phyloP scores from a whole-genome alignment of 2,888 invertebrate genomes.

The Ochropleura plecta region DNA sequence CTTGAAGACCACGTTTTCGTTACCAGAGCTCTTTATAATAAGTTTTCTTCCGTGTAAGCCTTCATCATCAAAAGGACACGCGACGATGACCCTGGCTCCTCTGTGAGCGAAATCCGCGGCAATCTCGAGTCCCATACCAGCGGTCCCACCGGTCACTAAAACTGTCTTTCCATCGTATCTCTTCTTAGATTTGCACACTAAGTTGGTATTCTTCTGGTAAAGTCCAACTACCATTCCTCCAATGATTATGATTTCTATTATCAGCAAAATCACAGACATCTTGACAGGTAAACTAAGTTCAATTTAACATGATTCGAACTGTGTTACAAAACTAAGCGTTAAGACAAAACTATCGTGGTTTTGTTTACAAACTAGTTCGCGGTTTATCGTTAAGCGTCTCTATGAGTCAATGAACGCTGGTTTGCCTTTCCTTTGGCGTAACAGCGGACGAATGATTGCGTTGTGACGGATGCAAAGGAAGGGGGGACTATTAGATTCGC shows the following conservation, averaged over 20 bases:
- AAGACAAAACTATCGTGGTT: slow-evolving; percentile 2
- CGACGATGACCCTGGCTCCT: slow-evolving; percentile 84
- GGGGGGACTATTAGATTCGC: slow-evolving; percentile 53
- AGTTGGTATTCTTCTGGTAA: slow-evolving; percentile 84
- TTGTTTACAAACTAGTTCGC: slow-evolving; percentile 33
- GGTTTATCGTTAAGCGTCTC: slow-evolving; percentile 52
- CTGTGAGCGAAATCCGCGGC: slow-evolving; percentile 83
- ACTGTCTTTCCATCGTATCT: slow-evolving; percentile 82
- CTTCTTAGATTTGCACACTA: slow-evolving; percentile 83
- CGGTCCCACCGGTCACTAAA: slow-evolving; percentile 84
- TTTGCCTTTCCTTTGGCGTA: slow-evolving; percentile 70
- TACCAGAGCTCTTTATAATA: slow-evolving; percentile 92
- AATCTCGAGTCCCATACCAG: slow-evolving; percentile 85
- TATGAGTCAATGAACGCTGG: slow-evolving; percentile 65
- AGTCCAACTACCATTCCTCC: slow-evolving; percentile 78
- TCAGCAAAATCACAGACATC: slow-evolving; percentile 72
- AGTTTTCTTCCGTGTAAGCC: slow-evolving; percentile 88
- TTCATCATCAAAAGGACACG: slow-evolving; percentile 84
- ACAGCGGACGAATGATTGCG: slow-evolving; percentile 68
- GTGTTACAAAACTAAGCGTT: slow-evolving; percentile 10
- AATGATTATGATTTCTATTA: slow-evolving; percentile 73
- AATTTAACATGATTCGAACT: slow-evolving; percentile 29
- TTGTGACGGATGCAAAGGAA: slow-evolving; percentile 57
- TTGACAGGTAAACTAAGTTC: slow-evolving; percentile 36
- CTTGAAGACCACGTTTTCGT: slow-evolving; percentile 92